A percentile compares a stretch with the other conserved stretches of the same genome.
phyloP scores from a whole-genome alignment of 2,797 vertebrate genomes.

The Eulemur coronatus region DNA sequence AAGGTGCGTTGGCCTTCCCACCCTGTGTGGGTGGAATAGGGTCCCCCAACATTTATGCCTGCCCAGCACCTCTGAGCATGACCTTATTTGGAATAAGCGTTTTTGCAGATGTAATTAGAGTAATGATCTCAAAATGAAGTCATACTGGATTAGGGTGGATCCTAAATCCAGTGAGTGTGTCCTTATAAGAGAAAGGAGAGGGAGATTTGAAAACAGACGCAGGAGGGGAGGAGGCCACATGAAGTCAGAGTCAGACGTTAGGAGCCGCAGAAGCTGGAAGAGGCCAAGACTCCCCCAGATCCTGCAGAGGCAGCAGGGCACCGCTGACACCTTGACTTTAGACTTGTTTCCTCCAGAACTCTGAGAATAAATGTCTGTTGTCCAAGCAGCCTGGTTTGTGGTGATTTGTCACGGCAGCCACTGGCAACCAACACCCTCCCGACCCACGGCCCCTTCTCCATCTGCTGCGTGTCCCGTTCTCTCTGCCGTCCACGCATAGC shows the following conservation, averaged over 20 bases:
- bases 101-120: background rate
- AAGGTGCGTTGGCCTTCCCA: background rate
- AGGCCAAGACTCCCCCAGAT: background rate
- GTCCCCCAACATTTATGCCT: background rate
- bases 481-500: fast-evolving
- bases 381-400: background rate
- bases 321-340: background rate
- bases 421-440: background rate
- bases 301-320: fast-evolving
- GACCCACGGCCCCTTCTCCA: background rate
- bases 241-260: background rate
- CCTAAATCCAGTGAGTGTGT: background rate
- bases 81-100: background rate
- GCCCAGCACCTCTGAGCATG: background rate
- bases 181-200: background rate
- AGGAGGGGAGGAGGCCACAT: background rate
- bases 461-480: background rate
- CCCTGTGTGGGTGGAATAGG: background rate
- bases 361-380: background rate
- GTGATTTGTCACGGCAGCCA: background rate
- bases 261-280: background rate
- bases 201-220: background rate
- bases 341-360: background rate
- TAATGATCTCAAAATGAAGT: background rate
- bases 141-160: background rate